phyloP scores from a whole-genome alignment of 2,797 vertebrate species.

The Thripadectes ignobilis region DNA sequence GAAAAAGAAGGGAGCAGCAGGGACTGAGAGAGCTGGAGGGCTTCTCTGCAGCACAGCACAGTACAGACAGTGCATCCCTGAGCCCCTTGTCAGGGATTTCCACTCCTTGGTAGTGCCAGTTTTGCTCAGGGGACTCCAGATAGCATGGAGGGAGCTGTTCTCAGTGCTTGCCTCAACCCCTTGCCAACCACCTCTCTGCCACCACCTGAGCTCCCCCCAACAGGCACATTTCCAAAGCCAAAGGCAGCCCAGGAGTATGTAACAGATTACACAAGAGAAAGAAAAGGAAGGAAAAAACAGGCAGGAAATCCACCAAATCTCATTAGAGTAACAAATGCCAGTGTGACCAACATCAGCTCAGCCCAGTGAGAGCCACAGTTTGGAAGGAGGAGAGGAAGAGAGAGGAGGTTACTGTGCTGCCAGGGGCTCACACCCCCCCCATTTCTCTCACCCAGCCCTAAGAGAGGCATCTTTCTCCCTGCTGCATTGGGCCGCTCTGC shows the following conservation, averaged over 20 bases:
- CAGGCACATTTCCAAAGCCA: neutral
- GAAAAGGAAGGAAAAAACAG: neutral
- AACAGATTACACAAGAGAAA: neutral
- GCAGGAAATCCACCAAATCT: conserved; percentile 18
- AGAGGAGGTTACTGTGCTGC: neutral
- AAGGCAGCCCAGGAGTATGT: neutral
- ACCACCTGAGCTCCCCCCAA: neutral
- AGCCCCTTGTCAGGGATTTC: neutral
- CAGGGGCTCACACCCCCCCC: too few species aligned
- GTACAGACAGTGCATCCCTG: neutral
- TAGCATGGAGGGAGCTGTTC: neutral
- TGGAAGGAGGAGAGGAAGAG: neutral
- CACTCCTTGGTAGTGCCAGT: neutral
- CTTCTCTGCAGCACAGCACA: neutral
- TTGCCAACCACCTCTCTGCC: neutral
- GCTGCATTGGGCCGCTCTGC: neutral
- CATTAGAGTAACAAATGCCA: neutral
- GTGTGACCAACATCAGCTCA: neutral
- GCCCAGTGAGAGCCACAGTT: neutral
- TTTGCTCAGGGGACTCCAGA: neutral
- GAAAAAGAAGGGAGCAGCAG: neutral
- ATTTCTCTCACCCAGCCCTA: neutral
- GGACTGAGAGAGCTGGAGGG: neutral
- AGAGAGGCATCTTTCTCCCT: neutral
- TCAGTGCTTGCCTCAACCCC: neutral